phyloP scores from a whole-genome alignment of 2,113 vertebrate genomes.

The Daphoenositta chrysoptera region DNA sequence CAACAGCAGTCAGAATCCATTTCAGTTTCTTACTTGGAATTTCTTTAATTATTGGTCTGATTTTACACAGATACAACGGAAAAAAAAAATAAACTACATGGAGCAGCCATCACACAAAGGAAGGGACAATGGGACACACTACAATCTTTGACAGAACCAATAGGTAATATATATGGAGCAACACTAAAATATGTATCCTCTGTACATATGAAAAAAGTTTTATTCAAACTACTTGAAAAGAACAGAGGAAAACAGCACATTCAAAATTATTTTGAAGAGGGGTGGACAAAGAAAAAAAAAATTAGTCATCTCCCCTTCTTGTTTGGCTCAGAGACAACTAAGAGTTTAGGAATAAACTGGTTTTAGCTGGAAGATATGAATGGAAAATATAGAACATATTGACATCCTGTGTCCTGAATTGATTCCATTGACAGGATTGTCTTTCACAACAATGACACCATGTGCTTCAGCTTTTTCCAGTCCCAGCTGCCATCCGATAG shows the following conservation, averaged over 20 bases:
- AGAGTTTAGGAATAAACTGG: neutral
- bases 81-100: neutral
- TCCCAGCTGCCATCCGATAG: neutral
- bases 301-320: neutral
- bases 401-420: neutral
- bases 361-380: neutral
- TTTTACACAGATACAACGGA: neutral
- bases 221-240: neutral
- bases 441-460: neutral
- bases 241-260: neutral
- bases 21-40: neutral
- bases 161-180: neutral
- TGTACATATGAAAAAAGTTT: neutral
- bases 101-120: neutral
- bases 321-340: neutral
- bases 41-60: neutral
- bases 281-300: neutral
- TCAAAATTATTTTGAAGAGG: neutral
- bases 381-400: neutral
- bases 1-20: neutral
- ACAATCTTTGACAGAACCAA: neutral
- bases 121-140: neutral
- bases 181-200: neutral
- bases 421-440: neutral
- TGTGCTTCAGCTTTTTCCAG: neutral